phyloP scores from a whole-genome alignment of 2,888 invertebrate genomes.

The Xanthorhoe spadicearia region DNA sequence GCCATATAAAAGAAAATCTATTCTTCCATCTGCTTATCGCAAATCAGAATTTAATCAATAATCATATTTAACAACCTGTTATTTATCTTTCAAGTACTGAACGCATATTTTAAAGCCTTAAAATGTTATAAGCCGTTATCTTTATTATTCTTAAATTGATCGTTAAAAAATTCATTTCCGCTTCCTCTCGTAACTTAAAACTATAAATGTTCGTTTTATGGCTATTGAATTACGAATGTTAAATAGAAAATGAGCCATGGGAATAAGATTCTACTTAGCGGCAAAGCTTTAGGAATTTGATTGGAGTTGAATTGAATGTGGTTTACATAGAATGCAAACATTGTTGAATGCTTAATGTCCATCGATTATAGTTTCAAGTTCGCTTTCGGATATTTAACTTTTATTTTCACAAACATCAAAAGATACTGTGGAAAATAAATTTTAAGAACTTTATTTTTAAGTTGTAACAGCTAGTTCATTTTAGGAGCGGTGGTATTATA shows the following conservation, averaged over 20 bases:
- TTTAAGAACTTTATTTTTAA: no score
- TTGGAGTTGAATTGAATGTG: constrained; percentile 57
- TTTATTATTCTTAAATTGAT: neutral
- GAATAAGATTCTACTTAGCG: constrained; percentile 60
- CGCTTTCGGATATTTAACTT: neutral
- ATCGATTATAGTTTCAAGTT: constrained; percentile 36
- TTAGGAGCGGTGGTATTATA: no score
- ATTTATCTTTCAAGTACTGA: no score
- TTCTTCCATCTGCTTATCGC: no score
- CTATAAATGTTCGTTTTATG: constrained; percentile 61
- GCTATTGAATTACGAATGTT: constrained; percentile 72
- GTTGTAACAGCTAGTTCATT: no score
- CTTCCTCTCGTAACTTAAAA: constrained; percentile 50
- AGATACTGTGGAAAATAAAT: no score
- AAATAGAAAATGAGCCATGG: constrained; percentile 72
- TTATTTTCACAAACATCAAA: neutral
- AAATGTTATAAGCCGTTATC: neutral
- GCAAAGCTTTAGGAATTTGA: constrained; percentile 54
- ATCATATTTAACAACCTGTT: no score
- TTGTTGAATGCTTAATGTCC: constrained; percentile 46
- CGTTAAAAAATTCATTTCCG: constrained; percentile 34
- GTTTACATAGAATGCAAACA: constrained; percentile 46
- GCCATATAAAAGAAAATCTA: no score
- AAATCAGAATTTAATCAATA: no score
- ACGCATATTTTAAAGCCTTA: neutral